Evolutionary conservation across 2,888 invertebrate species (phyloP).

Genomic region (Eurois occulta): DNA sequence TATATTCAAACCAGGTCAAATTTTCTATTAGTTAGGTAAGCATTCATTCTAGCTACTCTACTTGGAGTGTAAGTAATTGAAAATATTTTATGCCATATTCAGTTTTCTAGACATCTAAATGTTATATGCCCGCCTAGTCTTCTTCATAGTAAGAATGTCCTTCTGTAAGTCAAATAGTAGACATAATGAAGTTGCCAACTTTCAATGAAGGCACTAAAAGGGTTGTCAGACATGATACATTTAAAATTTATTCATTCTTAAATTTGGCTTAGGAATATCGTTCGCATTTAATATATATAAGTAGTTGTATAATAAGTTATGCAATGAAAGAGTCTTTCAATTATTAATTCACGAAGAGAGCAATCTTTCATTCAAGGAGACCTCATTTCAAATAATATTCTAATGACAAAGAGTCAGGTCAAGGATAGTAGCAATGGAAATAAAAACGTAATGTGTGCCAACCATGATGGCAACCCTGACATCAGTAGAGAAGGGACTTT

Average conservation of each 20-base stretch:
- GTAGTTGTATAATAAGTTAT: background rate
- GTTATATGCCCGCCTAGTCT: slow-evolving; percentile 29
- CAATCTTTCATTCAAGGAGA: background rate
- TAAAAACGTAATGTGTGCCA: background rate
- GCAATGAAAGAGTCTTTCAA: background rate
- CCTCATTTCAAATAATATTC: background rate
- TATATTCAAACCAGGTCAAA: slow-evolving; percentile 13
- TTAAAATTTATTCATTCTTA: background rate
- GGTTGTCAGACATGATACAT: slow-evolving; percentile 39
- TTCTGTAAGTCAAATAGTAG: slow-evolving; percentile 61
- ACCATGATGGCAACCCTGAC: slow-evolving; percentile 32
- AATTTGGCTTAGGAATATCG: background rate
- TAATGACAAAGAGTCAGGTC: background rate
- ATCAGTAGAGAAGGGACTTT: slow-evolving; percentile 32
- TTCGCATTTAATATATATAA: background rate
- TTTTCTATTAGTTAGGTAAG: background rate
- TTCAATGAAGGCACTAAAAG: slow-evolving; percentile 62
- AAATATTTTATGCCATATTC: background rate
- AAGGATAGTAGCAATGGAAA: background rate
- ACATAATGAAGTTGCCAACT: slow-evolving; percentile 70
- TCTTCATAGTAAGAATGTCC: slow-evolving; percentile 30
- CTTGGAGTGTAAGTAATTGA: slow-evolving; percentile 11
- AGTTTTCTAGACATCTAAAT: slow-evolving; percentile 24
- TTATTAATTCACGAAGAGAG: background rate
- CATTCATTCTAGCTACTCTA: background rate